These are phyloP conservation scores for Dipus sagitta DNA, from an alignment of 2,797 vertebrate species.

Conservation along the genomic window DNA sequence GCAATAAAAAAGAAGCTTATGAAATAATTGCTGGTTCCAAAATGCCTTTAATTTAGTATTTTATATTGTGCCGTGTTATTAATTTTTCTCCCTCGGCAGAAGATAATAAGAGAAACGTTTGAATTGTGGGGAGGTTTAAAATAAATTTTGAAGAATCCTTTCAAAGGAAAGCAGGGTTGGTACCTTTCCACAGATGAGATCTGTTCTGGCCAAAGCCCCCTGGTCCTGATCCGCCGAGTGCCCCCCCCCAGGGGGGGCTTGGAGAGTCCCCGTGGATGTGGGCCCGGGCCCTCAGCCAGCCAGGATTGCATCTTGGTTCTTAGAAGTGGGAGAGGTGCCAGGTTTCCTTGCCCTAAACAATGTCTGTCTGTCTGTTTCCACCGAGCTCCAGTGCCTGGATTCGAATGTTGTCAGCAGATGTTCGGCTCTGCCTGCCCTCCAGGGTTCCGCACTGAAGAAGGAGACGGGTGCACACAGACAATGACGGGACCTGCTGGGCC, in stretches of 20 bases:
- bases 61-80: constrained; percentile 83
- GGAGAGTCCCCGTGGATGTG: background rate
- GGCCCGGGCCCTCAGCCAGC: background rate
- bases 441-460: background rate
- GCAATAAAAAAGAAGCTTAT: constrained; percentile 85
- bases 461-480: background rate
- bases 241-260: background rate
- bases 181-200: constrained; percentile 25
- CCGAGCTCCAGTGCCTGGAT: background rate
- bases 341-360: background rate
- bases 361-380: background rate
- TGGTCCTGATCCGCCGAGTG: background rate
- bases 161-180: constrained; percentile 43
- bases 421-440: background rate
- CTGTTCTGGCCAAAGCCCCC: background rate
- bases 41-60: constrained; percentile 86
- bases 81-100: constrained; percentile 83
- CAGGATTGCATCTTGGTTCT: no score
- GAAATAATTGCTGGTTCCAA: constrained; percentile 85
- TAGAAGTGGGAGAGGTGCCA: background rate
- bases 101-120: constrained; percentile 83
- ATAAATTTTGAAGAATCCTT: background rate
- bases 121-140: constrained; percentile 74
- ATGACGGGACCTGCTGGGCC: background rate
- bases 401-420: background rate